phyloP scores from a whole-genome alignment of 2,888 invertebrate species.

The Melieria crassipennis region DNA sequence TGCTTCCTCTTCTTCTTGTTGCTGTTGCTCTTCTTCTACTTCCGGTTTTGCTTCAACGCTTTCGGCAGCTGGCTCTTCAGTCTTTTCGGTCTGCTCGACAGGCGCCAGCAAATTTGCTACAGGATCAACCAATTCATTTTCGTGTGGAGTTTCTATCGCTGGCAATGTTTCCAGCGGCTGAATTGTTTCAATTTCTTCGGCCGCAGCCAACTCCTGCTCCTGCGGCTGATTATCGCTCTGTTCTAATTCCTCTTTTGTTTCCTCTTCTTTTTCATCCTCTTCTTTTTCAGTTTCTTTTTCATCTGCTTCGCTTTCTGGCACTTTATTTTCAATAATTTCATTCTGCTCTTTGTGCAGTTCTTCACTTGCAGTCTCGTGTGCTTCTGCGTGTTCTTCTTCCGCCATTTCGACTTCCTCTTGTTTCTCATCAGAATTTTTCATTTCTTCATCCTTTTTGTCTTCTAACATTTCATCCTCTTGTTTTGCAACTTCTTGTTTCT shows the following conservation, averaged over 20 bases:
- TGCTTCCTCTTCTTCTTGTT: constrained; percentile 15
- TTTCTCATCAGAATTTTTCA: not conserved
- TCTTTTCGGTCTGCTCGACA: constrained; percentile 13
- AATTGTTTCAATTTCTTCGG: not conserved
- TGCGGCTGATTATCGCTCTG: not conserved
- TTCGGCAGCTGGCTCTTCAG: not conserved
- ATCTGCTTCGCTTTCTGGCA: constrained; percentile 2
- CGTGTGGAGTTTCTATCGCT: not conserved
- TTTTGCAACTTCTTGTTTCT: not conserved
- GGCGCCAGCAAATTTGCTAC: not conserved
- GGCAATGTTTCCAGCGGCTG: not conserved
- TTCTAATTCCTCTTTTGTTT: constrained; percentile 9
- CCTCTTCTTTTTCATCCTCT: constrained; percentile 22
- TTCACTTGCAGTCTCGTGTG: constrained; percentile 13
- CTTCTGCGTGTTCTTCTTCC: constrained; percentile 20
- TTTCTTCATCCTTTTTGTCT: constrained; percentile 13
- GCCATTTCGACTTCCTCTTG: constrained; percentile 6
- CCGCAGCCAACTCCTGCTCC: not conserved
- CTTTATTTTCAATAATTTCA: constrained; percentile 7
- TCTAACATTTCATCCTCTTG: not conserved
- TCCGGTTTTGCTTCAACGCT: not conserved
- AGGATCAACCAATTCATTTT: not conserved
- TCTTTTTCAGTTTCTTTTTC: constrained; percentile 9
- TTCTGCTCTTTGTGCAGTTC: constrained; percentile 14
- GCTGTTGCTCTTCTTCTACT: constrained; percentile 15